Conservation (phyloP, 1,140 invertebrate species). For the Chlorops oryzae region DNA sequence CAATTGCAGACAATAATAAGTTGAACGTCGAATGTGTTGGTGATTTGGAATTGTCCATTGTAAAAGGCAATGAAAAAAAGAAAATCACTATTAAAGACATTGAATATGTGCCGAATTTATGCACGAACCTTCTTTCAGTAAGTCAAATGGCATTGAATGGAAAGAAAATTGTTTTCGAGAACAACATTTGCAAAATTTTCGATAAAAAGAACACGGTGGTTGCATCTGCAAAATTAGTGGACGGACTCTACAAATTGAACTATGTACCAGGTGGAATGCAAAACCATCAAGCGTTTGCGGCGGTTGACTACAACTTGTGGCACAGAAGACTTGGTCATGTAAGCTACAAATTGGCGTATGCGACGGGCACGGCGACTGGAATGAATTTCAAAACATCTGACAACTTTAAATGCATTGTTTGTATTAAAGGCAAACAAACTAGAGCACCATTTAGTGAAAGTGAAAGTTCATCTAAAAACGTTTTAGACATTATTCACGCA, state of each 20-base stretch:
- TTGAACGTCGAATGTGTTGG: constrained; percentile 6
- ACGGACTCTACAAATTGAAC: constrained; percentile 9
- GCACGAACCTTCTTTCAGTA: constrained; percentile 2
- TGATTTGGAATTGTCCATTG: constrained; percentile 2
- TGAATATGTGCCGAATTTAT: background rate
- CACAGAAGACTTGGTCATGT: background rate
- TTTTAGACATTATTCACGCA: constrained; percentile 33
- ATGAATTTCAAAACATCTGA: background rate
- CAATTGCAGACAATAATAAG: constrained; percentile 10
- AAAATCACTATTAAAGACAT: background rate
- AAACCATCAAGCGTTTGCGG: background rate
- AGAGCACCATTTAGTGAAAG: constrained; percentile 16
- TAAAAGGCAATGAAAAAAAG: background rate
- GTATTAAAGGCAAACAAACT: constrained; percentile 30
- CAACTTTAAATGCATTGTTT: constrained; percentile 22
- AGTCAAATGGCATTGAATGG: constrained; percentile 3
- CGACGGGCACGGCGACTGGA: background rate
- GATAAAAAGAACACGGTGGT: background rate
- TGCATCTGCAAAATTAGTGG: background rate
- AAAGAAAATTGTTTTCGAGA: background rate
- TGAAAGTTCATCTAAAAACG: constrained; percentile 15
- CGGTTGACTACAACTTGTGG: background rate
- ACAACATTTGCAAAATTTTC: background rate
- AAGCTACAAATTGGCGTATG: background rate
- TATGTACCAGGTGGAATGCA: background rate